These are phyloP conservation scores for Chymomyza fuscimana DNA, from an alignment of 2,888 invertebrate genomes.

Conservation along the genomic window DNA sequence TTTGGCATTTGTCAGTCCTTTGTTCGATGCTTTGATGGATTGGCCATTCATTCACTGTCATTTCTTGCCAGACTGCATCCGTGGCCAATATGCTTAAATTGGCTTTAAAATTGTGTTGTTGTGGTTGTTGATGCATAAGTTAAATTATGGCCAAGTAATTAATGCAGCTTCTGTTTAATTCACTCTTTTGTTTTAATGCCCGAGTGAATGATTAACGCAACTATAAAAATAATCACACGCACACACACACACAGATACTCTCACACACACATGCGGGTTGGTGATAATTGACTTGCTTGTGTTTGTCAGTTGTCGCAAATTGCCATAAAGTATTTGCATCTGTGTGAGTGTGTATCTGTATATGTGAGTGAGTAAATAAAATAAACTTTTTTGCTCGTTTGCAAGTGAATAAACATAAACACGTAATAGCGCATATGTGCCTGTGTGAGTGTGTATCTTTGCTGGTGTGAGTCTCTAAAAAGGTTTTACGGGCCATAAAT, in stretches of 20 bases:
- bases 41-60: not conserved
- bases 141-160: conserved; percentile 4
- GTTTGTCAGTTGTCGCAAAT: conserved; percentile 36
- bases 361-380: conserved; percentile 1
- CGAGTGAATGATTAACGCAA: not conserved
- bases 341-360: not conserved
- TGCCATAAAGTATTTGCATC: not conserved
- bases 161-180: conserved; percentile 1
- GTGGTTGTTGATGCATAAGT: not conserved
- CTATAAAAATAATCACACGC: conserved; percentile 7
- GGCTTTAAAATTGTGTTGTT: not conserved
- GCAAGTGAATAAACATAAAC: too few relatives aligned
- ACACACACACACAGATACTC: conserved; percentile 9
- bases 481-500: conserved; percentile 48
- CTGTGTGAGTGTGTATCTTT: conserved; percentile 6
- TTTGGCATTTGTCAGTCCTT: too few relatives aligned
- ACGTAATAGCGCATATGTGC: not conserved
- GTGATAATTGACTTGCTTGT: conserved; percentile 33
- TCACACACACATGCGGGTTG: not conserved
- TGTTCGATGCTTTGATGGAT: not conserved
- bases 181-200: not conserved
- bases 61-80: not conserved
- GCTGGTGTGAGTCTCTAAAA: conserved; percentile 11
- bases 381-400: conserved; percentile 28
- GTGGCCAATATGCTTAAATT: not conserved